Base-by-base conservation (phyloP, 2,113 vertebrate genomes). In the Alethe diademata region DNA sequence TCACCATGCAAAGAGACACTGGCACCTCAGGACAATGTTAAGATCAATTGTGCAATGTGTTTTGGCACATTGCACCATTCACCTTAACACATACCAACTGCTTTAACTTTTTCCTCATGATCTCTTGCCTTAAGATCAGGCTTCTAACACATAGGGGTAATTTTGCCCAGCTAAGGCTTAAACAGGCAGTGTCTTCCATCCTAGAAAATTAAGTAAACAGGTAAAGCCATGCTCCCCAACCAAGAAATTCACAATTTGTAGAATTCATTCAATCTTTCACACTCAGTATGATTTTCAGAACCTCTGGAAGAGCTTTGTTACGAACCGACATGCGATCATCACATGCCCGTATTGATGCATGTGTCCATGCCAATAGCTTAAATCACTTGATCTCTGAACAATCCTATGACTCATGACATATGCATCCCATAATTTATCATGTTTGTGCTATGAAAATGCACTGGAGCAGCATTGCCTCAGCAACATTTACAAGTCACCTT, bases 401-500 rank as follows among this genome's bases (percentile, higher is more conserved):
- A 97, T 98, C 97, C 96, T 97, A 95, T 97, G 97, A 98, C 97
- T 98, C 96, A 97, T 93, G 97, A 97, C 96, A 97, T 88, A 96
- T 86, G 87, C 86, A 98, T 98, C 98, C 97, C 97, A 97, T 98
- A 98, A 98, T 98, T 98, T 97, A 98, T 93, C 91, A 96, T 95
- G 95, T 95, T 97, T 97, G 96, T 97, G 93, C 97, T 96, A 98
- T 92, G 94, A 97, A 95, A 97, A 97, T 95, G 96, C 95, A 97
- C 96, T 72, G 72, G 75, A 97, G 95, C 96, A 95, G 92, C 94
- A 97, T 98, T 36, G 50, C 98, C 98, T 98, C 97, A 96, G 98
- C 97, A 98, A 98, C 98, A 96, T 97, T 98, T 97, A 98, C 94
- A 96, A 96, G 97, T 98, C 97, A 97, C 98, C 95, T 81, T 97